Conservation (phyloP, 2,888 invertebrate genomes). For the Leptinotarsa tumamoca region DNA sequence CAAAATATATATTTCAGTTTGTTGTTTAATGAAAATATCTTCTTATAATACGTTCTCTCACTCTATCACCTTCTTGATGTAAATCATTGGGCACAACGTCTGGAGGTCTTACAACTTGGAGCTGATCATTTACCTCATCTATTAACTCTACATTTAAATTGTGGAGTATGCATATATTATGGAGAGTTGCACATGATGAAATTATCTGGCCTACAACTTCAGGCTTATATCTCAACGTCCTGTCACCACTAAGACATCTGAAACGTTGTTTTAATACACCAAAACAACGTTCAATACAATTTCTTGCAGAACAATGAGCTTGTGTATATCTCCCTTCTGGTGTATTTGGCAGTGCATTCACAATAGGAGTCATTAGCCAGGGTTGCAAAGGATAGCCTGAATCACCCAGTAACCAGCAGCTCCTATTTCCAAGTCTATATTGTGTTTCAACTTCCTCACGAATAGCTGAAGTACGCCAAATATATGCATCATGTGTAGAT, state of each 20-base stretch:
- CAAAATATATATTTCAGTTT: no score
- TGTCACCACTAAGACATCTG: constrained; percentile 34
- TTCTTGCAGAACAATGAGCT: constrained; percentile 36
- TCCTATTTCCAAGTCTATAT: constrained; percentile 4
- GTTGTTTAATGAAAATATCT: constrained; percentile 6
- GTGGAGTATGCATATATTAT: constrained; percentile 22
- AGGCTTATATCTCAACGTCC: constrained; percentile 27
- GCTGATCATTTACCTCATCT: neutral
- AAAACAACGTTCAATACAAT: constrained; percentile 39
- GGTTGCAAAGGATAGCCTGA: constrained; percentile 12
- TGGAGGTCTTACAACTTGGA: constrained; percentile 1
- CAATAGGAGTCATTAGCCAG: constrained; percentile 38
- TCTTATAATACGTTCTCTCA: constrained; percentile 22
- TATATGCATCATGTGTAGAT: constrained; percentile 34
- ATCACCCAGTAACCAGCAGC: constrained; percentile 15
- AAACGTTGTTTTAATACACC: constrained; percentile 39
- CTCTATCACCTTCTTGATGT: constrained; percentile 15
- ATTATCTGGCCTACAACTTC: neutral
- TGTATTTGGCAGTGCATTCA: constrained; percentile 30
- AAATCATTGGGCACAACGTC: constrained; percentile 7
- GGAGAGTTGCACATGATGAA: constrained; percentile 1
- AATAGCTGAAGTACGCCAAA: constrained; percentile 29
- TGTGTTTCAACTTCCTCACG: constrained; percentile 10
- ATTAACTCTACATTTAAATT: neutral
- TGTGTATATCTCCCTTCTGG: constrained; percentile 34